These are phyloP conservation scores for Zingel zingel DNA, from an alignment of 2,113 vertebrate species.

Conservation along the genomic window DNA sequence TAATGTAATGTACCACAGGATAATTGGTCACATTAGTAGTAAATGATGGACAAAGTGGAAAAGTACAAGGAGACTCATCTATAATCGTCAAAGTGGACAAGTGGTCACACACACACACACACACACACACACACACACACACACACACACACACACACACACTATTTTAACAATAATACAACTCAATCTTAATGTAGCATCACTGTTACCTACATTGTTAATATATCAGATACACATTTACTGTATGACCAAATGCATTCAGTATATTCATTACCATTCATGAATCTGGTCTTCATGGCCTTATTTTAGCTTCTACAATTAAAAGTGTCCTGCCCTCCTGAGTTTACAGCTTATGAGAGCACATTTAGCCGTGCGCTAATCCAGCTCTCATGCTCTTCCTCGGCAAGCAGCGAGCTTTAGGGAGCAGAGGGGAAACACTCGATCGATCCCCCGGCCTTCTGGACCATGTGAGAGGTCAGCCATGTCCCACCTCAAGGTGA, in stretches of 20 bases:
- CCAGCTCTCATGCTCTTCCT: conserved; percentile 49
- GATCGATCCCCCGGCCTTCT: conserved; percentile 35
- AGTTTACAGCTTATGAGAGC: conserved; percentile 36
- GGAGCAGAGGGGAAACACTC: conserved; percentile 40
- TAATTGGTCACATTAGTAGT: neutral
- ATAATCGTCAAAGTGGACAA: too few species aligned
- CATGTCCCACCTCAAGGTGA: conserved; percentile 40
- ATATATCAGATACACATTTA: neutral
- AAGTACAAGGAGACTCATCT: too few species aligned
- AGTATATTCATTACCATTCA: conserved; percentile 16
- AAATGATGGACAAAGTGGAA: too few species aligned
- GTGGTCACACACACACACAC: too few species aligned
- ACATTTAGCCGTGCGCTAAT: conserved; percentile 34
- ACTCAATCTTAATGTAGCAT: too few species aligned
- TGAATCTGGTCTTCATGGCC: neutral
- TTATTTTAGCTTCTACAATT: neutral
- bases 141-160: too few species aligned
- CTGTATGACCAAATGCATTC: neutral
- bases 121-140: too few species aligned
- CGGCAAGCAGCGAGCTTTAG: neutral
- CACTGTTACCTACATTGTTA: neutral
- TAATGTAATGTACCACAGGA: neutral
- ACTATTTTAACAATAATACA: too few species aligned
- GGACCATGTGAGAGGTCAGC: conserved; percentile 45
- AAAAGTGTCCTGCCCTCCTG: conserved; percentile 2